phyloP scores from a whole-genome alignment of 2,888 invertebrate species.

The Pollenia angustigena region DNA sequence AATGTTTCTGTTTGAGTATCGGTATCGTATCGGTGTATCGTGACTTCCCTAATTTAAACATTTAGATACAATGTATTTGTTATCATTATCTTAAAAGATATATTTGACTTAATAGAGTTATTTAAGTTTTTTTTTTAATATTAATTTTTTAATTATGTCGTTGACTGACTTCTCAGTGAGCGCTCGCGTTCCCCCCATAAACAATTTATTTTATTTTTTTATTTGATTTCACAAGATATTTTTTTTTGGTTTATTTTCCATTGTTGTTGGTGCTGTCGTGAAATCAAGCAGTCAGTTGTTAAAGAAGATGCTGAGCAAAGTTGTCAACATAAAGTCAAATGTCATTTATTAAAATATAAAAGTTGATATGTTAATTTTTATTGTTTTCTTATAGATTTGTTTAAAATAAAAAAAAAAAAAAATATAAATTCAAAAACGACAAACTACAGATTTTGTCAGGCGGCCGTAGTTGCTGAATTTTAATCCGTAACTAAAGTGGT shows the following conservation, averaged over 20 bases:
- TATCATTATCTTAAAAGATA: slow-evolving; percentile 62
- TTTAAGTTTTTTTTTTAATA: slow-evolving; percentile 64
- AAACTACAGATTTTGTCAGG: slow-evolving; percentile 45
- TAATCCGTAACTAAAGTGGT: slow-evolving; percentile 49
- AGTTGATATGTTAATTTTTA: slow-evolving; percentile 81
- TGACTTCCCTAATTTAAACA: not conserved
- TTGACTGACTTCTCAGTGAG: slow-evolving; percentile 60
- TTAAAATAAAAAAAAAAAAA: slow-evolving; percentile 54
- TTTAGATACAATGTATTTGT: slow-evolving; percentile 34
- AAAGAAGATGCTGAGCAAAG: slow-evolving; percentile 53
- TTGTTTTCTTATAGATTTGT: not conserved
- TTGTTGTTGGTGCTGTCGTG: not conserved
- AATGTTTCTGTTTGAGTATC: no score
- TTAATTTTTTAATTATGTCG: slow-evolving; percentile 72
- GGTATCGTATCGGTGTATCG: no score
- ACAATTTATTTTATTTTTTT: slow-evolving; percentile 25
- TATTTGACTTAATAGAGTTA: slow-evolving; percentile 71
- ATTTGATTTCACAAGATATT: slow-evolving; percentile 40
- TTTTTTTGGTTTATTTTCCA: slow-evolving; percentile 11
- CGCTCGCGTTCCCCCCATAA: slow-evolving; percentile 51
- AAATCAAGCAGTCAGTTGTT: not conserved
- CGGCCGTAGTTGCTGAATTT: slow-evolving; percentile 39
- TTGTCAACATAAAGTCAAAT: slow-evolving; percentile 82
- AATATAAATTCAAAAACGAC: not conserved
- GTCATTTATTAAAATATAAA: slow-evolving; percentile 79